phyloP scores from a whole-genome alignment of 2,797 vertebrate species.

The Ciconia nigra region DNA sequence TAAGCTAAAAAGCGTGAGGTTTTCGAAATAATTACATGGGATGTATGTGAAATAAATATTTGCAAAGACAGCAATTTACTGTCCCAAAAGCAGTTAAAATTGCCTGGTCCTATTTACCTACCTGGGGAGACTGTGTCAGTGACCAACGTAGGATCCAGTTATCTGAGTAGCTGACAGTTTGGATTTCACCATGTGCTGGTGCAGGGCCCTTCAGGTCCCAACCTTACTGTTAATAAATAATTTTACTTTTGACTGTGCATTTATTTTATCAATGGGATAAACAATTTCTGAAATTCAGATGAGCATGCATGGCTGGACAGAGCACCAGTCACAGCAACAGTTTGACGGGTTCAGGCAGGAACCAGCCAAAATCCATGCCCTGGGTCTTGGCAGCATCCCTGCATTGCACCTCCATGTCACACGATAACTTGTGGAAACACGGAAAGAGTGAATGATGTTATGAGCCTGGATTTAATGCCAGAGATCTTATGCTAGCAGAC shows the following conservation, averaged over 20 bases:
- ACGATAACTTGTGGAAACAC: accelerated
- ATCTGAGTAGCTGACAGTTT: neutral
- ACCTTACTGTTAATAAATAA: neutral
- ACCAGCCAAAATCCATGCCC: neutral
- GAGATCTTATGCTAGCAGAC: neutral
- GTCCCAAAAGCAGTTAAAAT: conserved; percentile 34
- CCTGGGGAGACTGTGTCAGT: neutral
- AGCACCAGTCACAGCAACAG: neutral
- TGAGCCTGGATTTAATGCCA: neutral
- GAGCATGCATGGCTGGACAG: neutral
- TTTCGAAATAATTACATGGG: neutral
- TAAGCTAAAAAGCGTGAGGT: neutral
- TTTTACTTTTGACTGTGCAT: neutral
- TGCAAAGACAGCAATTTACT: conserved; percentile 48
- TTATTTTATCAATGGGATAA: neutral
- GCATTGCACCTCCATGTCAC: neutral
- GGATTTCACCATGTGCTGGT: neutral
- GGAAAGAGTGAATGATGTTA: neutral
- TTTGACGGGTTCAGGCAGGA: neutral
- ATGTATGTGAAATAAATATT: neutral
- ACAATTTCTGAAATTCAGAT: neutral
- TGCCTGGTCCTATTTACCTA: neutral
- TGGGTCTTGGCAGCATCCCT: neutral
- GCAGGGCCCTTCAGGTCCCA: neutral
- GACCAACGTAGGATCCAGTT: neutral